A percentile compares a stretch with the other conserved stretches of the same genome.
Conservation (phyloP, 1,140 invertebrate genomes). For the Dendroctonus valens region DNA sequence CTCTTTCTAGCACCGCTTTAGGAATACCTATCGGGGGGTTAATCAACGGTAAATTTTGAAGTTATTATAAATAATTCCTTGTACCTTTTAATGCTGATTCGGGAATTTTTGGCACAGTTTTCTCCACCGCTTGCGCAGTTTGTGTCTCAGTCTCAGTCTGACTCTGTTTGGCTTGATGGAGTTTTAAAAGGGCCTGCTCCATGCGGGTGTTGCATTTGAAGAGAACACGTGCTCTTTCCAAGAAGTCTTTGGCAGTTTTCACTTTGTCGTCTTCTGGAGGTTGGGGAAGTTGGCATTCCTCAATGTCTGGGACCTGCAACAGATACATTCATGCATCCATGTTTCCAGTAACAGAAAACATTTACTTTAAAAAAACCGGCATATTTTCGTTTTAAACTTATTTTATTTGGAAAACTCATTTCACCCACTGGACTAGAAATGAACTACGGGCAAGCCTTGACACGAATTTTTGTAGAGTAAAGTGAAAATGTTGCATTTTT, state of each 20-base stretch:
- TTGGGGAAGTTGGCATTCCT: constrained; percentile 67
- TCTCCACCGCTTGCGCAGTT: background rate
- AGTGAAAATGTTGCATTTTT: too few species aligned
- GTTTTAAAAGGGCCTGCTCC: constrained; percentile 71
- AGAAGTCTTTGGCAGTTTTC: constrained; percentile 76
- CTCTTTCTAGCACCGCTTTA: constrained; percentile 78
- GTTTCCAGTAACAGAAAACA: too few species aligned
- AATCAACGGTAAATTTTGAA: background rate
- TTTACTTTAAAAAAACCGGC: too few species aligned
- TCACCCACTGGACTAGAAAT: too few species aligned
- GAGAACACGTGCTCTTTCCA: constrained; percentile 69
- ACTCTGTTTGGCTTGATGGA: constrained; percentile 58
- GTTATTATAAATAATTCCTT: constrained; percentile 2
- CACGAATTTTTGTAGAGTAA: too few species aligned
- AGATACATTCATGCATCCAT: background rate
- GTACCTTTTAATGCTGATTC: constrained; percentile 37
- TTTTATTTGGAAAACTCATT: too few species aligned
- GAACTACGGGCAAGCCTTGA: too few species aligned
- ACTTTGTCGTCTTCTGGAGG: constrained; percentile 68
- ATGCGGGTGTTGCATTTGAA: constrained; percentile 75
- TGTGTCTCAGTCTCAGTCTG: background rate
- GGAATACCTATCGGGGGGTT: constrained; percentile 65
- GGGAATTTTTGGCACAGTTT: constrained; percentile 4
- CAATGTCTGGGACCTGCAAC: constrained; percentile 66
- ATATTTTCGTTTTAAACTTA: too few species aligned